Conservation (phyloP, 2,113 vertebrate species). For the Chinchilla lanigera region DNA sequence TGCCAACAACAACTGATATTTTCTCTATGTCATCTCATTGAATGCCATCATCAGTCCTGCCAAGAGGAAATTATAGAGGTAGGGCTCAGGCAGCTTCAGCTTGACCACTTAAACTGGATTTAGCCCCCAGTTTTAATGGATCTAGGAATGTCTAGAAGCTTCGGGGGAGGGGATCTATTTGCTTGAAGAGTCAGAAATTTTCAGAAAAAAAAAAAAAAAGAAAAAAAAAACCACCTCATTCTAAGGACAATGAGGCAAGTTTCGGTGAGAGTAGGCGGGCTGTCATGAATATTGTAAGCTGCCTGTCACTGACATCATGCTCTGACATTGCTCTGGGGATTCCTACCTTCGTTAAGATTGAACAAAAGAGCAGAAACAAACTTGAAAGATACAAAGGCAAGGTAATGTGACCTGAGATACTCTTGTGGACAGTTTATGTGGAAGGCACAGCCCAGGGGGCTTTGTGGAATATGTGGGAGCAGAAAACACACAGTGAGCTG, state of each 20-base stretch:
- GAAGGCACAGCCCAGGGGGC: neutral
- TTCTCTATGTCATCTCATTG: neutral
- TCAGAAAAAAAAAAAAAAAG: neutral
- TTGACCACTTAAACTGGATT: neutral
- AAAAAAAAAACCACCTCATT: neutral
- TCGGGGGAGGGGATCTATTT: neutral
- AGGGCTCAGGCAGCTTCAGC: no score
- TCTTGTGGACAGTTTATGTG: neutral
- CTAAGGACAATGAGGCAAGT: neutral
- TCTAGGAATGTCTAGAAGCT: neutral
- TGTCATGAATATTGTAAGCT: neutral
- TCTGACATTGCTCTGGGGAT: neutral
- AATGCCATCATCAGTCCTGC: neutral
- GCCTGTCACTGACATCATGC: neutral
- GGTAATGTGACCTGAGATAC: neutral
- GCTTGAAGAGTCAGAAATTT: neutral
- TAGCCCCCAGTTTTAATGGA: neutral
- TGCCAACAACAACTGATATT: neutral
- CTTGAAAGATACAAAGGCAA: slow-evolving; percentile 12
- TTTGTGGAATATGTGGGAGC: neutral
- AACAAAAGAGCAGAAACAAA: slow-evolving; percentile 27
- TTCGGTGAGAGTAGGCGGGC: neutral
- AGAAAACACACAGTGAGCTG: neutral
- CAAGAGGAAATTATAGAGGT: neutral
- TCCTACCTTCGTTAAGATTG: neutral